Conservation (phyloP, 2,888 invertebrate genomes). For the Zygogramma bicolorata region DNA sequence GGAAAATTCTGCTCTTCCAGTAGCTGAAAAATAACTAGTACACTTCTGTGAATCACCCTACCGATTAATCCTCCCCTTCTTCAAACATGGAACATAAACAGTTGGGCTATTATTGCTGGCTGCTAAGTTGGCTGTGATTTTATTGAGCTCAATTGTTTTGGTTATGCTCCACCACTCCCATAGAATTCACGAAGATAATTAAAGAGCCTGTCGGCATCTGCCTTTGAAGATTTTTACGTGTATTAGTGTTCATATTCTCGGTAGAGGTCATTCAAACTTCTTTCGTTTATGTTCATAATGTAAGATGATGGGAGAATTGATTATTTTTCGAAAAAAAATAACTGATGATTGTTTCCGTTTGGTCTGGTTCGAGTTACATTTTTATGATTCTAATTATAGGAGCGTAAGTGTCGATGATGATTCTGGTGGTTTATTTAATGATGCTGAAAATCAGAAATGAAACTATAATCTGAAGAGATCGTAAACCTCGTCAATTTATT, state of each 20-base stretch:
- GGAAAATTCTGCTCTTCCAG: not conserved
- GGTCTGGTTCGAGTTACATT: not conserved
- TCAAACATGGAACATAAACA: constrained; percentile 14
- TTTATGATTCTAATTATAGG: not conserved
- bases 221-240: constrained; percentile 46
- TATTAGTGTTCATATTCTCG: constrained; percentile 39
- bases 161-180: constrained; percentile 46
- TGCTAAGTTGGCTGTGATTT: constrained; percentile 46
- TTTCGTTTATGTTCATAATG: constrained; percentile 33
- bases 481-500: not conserved
- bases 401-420: not conserved
- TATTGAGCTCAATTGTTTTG: constrained; percentile 49
- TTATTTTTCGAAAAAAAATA: constrained; percentile 6
- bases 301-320: constrained; percentile 9
- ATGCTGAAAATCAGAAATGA: not conserved
- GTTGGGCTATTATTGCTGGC: constrained; percentile 16
- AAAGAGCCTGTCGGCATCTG: constrained; percentile 44
- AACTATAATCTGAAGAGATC: not conserved
- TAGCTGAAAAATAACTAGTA: not conserved
- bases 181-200: constrained; percentile 47
- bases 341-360: not conserved
- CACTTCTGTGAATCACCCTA: not conserved
- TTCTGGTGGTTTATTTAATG: not conserved
- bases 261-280: constrained; percentile 39
- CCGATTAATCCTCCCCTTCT: not conserved